A percentile compares a stretch with the other conserved stretches of the same genome.
phyloP scores from a whole-genome alignment of 2,797 vertebrate species.

The Pseudochirops corinnae region DNA sequence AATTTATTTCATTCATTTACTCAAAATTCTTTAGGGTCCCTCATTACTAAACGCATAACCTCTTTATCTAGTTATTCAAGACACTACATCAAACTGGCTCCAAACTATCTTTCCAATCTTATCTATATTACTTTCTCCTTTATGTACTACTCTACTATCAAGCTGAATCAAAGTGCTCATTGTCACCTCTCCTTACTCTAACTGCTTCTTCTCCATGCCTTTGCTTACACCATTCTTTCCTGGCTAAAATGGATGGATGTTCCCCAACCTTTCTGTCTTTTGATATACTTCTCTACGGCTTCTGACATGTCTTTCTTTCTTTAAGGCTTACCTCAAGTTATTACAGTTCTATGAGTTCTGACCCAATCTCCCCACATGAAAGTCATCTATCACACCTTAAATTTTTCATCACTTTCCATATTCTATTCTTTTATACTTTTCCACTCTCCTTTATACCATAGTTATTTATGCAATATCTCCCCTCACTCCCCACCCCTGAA shows the following conservation, averaged over 20 bases:
- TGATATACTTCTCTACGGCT: neutral
- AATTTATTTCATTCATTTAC: neutral
- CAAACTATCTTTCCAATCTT: neutral
- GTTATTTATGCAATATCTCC: neutral
- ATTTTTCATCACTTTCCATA: neutral
- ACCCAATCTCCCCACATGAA: neutral
- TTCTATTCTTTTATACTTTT: neutral
- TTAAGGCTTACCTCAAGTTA: neutral
- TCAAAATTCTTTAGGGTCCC: neutral
- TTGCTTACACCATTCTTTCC: neutral
- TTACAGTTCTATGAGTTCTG: neutral
- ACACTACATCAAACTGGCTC: neutral
- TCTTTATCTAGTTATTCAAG: neutral
- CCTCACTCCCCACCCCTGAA: neutral
- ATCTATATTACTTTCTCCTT: neutral
- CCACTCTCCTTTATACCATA: neutral
- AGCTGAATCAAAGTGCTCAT: neutral
- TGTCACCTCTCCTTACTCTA: neutral
- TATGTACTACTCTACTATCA: neutral
- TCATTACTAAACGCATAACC: neutral
- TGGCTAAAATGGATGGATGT: neutral
- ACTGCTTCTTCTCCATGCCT: neutral
- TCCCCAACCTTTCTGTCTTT: neutral
- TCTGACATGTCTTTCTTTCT: neutral
- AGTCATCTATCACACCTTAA: neutral